These are phyloP conservation scores for Tamias sibiricus DNA, from an alignment of 2,113 vertebrate genomes.

Conservation along the genomic window DNA sequence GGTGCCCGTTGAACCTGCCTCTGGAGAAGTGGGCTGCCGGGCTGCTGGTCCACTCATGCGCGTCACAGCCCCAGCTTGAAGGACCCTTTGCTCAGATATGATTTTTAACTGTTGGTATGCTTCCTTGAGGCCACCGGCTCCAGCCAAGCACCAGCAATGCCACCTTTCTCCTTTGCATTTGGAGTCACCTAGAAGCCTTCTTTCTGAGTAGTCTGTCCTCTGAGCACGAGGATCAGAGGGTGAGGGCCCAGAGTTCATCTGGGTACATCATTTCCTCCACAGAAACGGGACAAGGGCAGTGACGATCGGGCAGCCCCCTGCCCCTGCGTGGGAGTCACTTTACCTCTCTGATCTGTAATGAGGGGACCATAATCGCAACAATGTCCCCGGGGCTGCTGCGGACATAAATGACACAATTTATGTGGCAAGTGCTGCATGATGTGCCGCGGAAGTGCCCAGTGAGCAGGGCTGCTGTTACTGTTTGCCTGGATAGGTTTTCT, in stretches of 20 bases:
- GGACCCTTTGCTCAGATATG: neutral
- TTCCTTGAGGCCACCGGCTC: neutral
- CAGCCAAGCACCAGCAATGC: rapidly evolving
- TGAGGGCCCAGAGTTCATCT: neutral
- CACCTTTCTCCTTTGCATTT: neutral
- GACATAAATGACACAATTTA: too few relatives aligned
- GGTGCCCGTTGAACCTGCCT: neutral
- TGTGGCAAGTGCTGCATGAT: rapidly evolving
- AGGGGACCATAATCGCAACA: neutral
- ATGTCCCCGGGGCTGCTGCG: neutral
- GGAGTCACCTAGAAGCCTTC: neutral
- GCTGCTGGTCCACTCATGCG: neutral
- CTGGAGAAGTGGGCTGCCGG: neutral
- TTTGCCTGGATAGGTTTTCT: neutral
- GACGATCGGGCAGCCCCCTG: neutral
- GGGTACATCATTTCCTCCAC: neutral
- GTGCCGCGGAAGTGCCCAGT: neutral
- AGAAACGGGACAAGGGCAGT: neutral
- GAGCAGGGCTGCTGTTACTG: neutral
- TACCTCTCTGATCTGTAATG: neutral
- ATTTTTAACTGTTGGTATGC: neutral
- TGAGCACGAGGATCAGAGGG: neutral
- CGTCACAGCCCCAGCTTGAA: rapidly evolving
- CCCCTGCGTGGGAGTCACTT: neutral
- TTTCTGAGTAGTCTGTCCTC: neutral